Conservation (phyloP, 2,888 invertebrate genomes). For the Acronicta psi region DNA sequence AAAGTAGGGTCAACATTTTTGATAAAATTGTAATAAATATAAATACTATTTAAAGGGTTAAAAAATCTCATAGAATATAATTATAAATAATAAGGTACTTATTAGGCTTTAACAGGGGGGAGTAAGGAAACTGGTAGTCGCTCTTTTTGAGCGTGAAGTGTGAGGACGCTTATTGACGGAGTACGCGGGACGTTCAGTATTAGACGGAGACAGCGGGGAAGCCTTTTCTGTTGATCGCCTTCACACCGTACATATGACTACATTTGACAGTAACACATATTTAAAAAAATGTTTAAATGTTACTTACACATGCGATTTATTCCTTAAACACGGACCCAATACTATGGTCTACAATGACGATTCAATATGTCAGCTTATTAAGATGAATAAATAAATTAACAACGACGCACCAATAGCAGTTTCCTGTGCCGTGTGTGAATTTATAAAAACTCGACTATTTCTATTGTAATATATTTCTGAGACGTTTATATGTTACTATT, state of each 20-base stretch:
- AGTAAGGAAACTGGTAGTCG: slow-evolving; percentile 46
- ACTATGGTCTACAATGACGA: too few relatives aligned
- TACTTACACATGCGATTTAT: too few relatives aligned
- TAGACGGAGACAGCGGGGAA: slow-evolving; percentile 20
- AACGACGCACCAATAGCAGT: too few relatives aligned
- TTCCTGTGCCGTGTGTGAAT: too few relatives aligned
- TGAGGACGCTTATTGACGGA: slow-evolving; percentile 18
- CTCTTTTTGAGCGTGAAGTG: slow-evolving; percentile 65
- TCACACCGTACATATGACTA: background rate
- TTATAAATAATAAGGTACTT: slow-evolving; percentile 68
- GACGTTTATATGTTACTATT: background rate
- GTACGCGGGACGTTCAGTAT: slow-evolving; percentile 40
- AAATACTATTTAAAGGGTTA: slow-evolving; percentile 57
- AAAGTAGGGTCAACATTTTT: slow-evolving; percentile 35
- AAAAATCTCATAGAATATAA: slow-evolving; percentile 78
- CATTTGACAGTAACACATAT: background rate
- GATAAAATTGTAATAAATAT: too few relatives aligned
- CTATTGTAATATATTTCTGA: slow-evolving; percentile 32
- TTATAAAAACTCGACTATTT: background rate
- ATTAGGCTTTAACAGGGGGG: slow-evolving; percentile 43
- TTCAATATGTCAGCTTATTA: too few relatives aligned
- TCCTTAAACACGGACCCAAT: too few relatives aligned
- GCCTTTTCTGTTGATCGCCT: slow-evolving; percentile 41
- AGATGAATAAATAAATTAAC: too few relatives aligned
- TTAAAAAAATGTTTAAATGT: background rate